Conservation (phyloP, 2,113 vertebrate species). For the Zeus faber region DNA sequence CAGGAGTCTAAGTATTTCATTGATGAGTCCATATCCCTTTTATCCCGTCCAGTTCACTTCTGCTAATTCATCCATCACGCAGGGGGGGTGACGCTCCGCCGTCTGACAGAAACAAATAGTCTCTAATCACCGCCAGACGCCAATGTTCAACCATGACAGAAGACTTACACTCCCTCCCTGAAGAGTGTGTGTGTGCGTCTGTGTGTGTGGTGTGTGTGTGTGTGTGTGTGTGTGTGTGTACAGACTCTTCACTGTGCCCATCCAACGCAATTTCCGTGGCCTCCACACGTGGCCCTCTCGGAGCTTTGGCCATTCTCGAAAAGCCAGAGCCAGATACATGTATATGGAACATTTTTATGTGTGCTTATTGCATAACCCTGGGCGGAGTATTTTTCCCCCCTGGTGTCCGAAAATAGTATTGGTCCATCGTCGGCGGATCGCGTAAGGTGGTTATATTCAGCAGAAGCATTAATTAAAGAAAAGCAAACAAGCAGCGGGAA, state of each 20-base stretch:
- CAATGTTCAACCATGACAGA: slow-evolving; percentile 64
- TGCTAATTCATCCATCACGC: slow-evolving; percentile 65
- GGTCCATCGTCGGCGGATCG: slow-evolving; percentile 32
- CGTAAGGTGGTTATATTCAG: slow-evolving; percentile 34
- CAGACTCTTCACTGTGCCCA: slow-evolving; percentile 2
- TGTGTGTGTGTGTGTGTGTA: neutral
- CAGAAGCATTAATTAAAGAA: slow-evolving; percentile 39
- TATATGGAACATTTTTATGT: slow-evolving; percentile 46
- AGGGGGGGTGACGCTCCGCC: slow-evolving; percentile 56
- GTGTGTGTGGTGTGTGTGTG: neutral
- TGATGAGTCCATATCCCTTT: slow-evolving; percentile 48
- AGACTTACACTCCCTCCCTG: slow-evolving; percentile 54
- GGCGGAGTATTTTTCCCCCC: slow-evolving; percentile 47
- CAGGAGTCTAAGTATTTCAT: slow-evolving; percentile 44
- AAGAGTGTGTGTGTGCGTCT: slow-evolving; percentile 11
- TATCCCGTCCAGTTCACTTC: slow-evolving; percentile 40
- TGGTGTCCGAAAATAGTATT: slow-evolving; percentile 48
- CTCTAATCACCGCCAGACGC: slow-evolving; percentile 69
- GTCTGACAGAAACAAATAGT: slow-evolving; percentile 70
- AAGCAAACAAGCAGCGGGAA: slow-evolving; percentile 51
- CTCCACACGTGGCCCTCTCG: slow-evolving; percentile 38
- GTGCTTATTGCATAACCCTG: slow-evolving; percentile 59
- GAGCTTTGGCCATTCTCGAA: slow-evolving; percentile 36
- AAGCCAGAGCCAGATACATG: slow-evolving; percentile 37
- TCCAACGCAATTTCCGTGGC: slow-evolving; percentile 33